These are phyloP conservation scores for Macrosiphum euphorbiae DNA, from an alignment of 2,888 invertebrate genomes.

Conservation along the genomic window DNA sequence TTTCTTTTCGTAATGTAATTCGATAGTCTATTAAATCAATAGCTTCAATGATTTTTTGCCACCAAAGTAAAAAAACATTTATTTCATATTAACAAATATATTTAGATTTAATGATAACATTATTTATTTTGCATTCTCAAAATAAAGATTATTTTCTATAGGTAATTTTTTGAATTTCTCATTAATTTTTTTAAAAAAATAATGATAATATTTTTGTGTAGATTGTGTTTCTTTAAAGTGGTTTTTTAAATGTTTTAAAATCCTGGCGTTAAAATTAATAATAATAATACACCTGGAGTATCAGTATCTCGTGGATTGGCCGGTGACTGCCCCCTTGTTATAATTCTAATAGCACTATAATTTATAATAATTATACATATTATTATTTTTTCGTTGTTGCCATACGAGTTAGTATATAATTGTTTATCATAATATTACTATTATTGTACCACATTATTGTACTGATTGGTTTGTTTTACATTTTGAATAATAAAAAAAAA, in stretches of 20 bases:
- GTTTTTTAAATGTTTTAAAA: background rate
- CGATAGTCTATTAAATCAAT: constrained; percentile 10
- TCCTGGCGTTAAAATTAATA: background rate
- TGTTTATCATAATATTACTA: no score
- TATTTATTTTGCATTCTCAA: background rate
- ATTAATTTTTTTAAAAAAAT: background rate
- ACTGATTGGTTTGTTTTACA: no score
- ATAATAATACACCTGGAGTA: background rate
- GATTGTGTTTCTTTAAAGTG: background rate
- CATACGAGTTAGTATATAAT: background rate
- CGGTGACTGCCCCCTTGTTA: background rate
- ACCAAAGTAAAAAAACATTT: background rate
- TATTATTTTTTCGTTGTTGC: background rate
- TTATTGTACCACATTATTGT: no score
- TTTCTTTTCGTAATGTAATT: background rate
- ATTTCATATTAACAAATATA: background rate
- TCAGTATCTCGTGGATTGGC: background rate
- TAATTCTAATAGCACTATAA: background rate
- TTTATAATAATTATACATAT: background rate
- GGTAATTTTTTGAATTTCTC: background rate
- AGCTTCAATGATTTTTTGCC: background rate
- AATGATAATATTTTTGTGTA: background rate
- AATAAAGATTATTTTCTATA: background rate
- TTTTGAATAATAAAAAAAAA: no score
- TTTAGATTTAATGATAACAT: background rate